Base-by-base conservation (phyloP, 2,888 invertebrate genomes). In the Hemicrepidius hirtus region DNA sequence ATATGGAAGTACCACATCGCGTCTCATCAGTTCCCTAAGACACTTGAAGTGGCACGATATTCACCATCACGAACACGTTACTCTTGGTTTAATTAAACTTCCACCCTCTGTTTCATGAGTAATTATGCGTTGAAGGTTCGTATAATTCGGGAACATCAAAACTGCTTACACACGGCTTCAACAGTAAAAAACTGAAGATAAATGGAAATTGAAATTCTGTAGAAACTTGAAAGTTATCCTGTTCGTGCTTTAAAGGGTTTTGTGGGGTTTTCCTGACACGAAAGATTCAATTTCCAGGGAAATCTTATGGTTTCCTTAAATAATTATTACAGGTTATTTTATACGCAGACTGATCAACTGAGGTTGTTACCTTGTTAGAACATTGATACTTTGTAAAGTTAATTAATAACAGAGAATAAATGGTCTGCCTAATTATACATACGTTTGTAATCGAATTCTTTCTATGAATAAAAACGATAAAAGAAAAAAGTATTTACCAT, bases 81-180 rank as follows among this genome's bases (percentile, higher is more conserved):
- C 83, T 84, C 83, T 83, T 82, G 82, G 81, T 83, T 84, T 84
- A 84, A 84, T 84, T 84, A 84, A 84, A 84, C 83, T 83, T 81
- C 82, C 76, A 82, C 79, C 80, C 82, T 82, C 81, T 80, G 81
- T 82, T 83, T 81, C 83, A 83, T 83, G 83, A 84, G 83, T 84
- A 84, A 84, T 83, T 84, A 84, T 83, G 80, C 82, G 80, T 80
- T 67, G 73, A 73, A 73, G 68, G 65, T 65, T 68, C 63, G 62
- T 41, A 20, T 68, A 68, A 60, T 68, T 69, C 40, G 40, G 37
- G 55, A 50, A 57, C 63, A 63, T 69, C 53, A 69, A 69, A 65
- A 59, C 57, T 59, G 44, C 57, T 59, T 53, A 57, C 66, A 57
- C 66, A 44, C 53, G 35, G 9, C 37, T 20, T 13, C 18, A 5